Conservation (phyloP, 2,888 invertebrate genomes). For the Drosophila nr. medialis region DNA sequence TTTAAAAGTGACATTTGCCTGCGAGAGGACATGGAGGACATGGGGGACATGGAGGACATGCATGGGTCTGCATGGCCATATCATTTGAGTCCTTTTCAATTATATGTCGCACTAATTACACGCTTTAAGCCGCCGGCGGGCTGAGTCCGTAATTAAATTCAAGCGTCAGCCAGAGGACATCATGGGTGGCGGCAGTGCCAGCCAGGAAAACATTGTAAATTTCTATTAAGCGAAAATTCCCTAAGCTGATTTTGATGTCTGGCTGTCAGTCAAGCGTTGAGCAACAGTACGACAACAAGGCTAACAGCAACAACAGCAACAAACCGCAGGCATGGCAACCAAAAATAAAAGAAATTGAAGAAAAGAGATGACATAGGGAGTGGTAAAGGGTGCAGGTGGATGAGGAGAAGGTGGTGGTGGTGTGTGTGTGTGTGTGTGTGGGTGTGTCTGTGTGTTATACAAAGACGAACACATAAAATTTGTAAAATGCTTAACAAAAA, state of each 20-base stretch:
- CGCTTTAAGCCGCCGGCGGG: slow-evolving; percentile 70
- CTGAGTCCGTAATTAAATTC: slow-evolving; percentile 71
- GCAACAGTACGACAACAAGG: slow-evolving; percentile 29
- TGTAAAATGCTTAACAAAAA: slow-evolving; percentile 64
- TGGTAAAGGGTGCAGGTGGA: not conserved
- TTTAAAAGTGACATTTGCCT: slow-evolving; percentile 45
- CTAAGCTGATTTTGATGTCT: slow-evolving; percentile 77
- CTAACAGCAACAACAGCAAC: slow-evolving; percentile 15
- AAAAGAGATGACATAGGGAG: slow-evolving; percentile 7
- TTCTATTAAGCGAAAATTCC: slow-evolving; percentile 74
- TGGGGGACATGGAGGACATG: slow-evolving; percentile 15
- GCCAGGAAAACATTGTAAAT: slow-evolving; percentile 68
- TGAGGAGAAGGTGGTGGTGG: not conserved
- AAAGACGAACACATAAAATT: slow-evolving; percentile 52
- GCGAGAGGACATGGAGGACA: slow-evolving; percentile 18
- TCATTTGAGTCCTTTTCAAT: slow-evolving; percentile 75
- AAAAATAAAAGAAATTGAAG: slow-evolving; percentile 49
- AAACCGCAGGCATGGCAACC: slow-evolving; percentile 61
- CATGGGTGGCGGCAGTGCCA: slow-evolving; percentile 14
- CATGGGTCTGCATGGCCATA: slow-evolving; percentile 42
- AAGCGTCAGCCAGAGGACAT: slow-evolving; percentile 54
- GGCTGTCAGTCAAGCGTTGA: slow-evolving; percentile 65
- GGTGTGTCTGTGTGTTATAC: not conserved
- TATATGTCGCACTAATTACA: slow-evolving; percentile 76
- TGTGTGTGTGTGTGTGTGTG: not conserved